phyloP scores from a whole-genome alignment of 2,888 invertebrate species.

The Apoda limacodes region DNA sequence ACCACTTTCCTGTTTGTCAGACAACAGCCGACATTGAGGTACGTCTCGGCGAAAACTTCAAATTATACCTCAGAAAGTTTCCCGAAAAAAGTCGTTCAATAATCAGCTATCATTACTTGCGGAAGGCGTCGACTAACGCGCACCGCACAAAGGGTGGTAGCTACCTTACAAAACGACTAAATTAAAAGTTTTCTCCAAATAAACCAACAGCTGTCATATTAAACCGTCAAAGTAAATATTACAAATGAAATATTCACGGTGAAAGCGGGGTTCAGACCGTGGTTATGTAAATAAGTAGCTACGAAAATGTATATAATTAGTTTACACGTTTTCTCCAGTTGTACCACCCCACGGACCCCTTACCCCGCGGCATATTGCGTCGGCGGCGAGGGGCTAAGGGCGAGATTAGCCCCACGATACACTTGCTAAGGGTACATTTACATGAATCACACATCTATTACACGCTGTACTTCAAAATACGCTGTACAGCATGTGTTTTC shows the following conservation, averaged over 20 bases:
- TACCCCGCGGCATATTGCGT: slow-evolving; percentile 45
- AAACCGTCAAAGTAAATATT: slow-evolving; percentile 67
- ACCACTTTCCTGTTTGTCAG: slow-evolving; percentile 36
- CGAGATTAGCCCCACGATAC: slow-evolving; percentile 55
- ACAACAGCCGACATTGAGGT: slow-evolving; percentile 29
- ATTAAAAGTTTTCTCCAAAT: slow-evolving; percentile 67
- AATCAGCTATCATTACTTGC: slow-evolving; percentile 60
- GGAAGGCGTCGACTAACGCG: slow-evolving; percentile 48
- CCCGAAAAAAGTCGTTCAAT: slow-evolving; percentile 50
- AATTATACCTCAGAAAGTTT: slow-evolving; percentile 52
- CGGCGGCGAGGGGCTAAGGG: slow-evolving; percentile 25
- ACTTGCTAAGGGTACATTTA: slow-evolving; percentile 64
- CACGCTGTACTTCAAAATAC: slow-evolving; percentile 48
- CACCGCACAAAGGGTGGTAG: slow-evolving; percentile 45
- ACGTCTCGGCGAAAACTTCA: slow-evolving; percentile 43
- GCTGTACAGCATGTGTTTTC: slow-evolving; percentile 50
- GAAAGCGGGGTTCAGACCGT: slow-evolving; percentile 63
- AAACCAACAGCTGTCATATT: slow-evolving; percentile 68
- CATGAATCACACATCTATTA: slow-evolving; percentile 64
- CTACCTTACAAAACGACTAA: slow-evolving; percentile 55
- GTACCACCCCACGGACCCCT: slow-evolving; percentile 36
- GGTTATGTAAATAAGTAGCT: slow-evolving; percentile 70
- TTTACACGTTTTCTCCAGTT: slow-evolving; percentile 62
- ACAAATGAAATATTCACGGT: slow-evolving; percentile 70
- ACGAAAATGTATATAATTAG: slow-evolving; percentile 70